Conservation (phyloP, 2,888 invertebrate genomes). For the Eristalis intricaria region DNA sequence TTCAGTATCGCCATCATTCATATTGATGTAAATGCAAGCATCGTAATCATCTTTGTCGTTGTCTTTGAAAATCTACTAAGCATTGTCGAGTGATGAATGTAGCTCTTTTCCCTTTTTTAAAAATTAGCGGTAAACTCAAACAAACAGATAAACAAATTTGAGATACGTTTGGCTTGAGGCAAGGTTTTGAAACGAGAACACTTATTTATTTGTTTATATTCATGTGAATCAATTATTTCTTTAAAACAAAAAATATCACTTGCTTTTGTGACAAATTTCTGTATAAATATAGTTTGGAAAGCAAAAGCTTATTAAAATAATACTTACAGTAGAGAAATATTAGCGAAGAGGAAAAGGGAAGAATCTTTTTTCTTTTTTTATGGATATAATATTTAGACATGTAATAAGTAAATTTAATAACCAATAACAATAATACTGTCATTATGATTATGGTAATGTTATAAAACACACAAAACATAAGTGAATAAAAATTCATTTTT, state of each 20-base stretch:
- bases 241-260: neutral
- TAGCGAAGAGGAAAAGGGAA: neutral
- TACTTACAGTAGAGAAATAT: conserved; percentile 18
- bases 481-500: conserved; percentile 55
- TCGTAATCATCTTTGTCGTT: conserved; percentile 22
- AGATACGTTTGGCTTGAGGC: conserved; percentile 49
- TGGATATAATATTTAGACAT: conserved; percentile 45
- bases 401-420: conserved; percentile 41
- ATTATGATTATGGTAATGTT: conserved; percentile 49
- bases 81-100: conserved; percentile 19
- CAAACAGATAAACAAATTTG: conserved; percentile 20
- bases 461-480: conserved; percentile 46
- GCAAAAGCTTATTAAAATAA: conserved; percentile 19
- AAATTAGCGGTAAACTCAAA: neutral
- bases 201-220: conserved; percentile 55
- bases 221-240: conserved; percentile 13
- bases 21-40: conserved; percentile 34
- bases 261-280: conserved; percentile 16
- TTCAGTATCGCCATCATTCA: conserved; percentile 43
- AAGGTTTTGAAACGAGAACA: conserved; percentile 37
- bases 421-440: conserved; percentile 37
- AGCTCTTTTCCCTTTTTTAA: conserved; percentile 11
- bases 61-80: conserved; percentile 22
- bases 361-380: conserved; percentile 22
- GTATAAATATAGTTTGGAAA: conserved; percentile 17